These are phyloP conservation scores for Phocoena sinus DNA, from an alignment of 2,113 vertebrate genomes.

Conservation along the genomic window DNA sequence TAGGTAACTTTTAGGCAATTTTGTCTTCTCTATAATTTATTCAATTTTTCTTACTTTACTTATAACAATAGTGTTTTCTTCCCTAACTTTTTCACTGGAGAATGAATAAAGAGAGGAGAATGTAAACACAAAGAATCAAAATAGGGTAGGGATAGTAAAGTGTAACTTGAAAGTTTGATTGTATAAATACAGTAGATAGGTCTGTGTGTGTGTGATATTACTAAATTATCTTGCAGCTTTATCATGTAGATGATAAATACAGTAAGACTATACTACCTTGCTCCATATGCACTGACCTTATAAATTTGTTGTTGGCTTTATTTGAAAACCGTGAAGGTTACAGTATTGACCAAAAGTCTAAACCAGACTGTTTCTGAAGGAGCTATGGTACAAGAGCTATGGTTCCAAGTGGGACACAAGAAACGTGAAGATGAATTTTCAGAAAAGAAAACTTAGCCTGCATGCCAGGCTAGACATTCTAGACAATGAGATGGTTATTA, in stretches of 20 bases:
- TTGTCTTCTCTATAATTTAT: background rate
- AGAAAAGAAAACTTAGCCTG: background rate
- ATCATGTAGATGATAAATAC: background rate
- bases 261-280: background rate
- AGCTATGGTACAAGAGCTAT: background rate
- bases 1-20: background rate
- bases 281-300: background rate
- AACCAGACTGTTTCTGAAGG: background rate
- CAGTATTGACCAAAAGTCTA: background rate
- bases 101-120: background rate
- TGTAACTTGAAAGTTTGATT: background rate
- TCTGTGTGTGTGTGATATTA: background rate
- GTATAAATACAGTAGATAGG: background rate
- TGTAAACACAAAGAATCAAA: background rate
- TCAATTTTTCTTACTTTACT: constrained; percentile 13
- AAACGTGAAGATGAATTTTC: background rate
- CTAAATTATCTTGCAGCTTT: background rate
- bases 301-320: background rate
- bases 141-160: background rate
- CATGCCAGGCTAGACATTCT: background rate
- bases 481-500: background rate
- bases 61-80: background rate
- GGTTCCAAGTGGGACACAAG: background rate
- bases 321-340: background rate
- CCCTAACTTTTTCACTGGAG: background rate